Evolutionary conservation across 64 coral and sea anemone genomes (phyloP).

Genomic region (Montipora foliosa): DNA sequence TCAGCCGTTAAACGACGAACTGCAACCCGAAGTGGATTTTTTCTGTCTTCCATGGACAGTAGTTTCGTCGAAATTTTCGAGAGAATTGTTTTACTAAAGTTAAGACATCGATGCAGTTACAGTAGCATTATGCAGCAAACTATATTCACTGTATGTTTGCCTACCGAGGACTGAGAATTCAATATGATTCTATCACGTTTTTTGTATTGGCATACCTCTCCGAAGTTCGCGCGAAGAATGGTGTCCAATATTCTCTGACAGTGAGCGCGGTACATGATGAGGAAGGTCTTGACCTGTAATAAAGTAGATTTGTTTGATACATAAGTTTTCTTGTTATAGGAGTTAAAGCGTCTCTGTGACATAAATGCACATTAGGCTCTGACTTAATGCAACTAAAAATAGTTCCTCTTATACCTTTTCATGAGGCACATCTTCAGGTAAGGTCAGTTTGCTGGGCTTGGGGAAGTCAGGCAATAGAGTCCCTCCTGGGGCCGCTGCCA

Average conservation of each 20-base stretch:
- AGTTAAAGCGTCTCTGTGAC: neutral
- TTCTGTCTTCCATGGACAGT: too few relatives aligned
- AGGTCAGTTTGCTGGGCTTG: slow-evolving; percentile 68
- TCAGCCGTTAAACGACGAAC: too few relatives aligned
- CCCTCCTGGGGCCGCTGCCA: slow-evolving; percentile 87
- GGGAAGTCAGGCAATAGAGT: slow-evolving; percentile 93
- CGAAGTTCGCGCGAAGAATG: slow-evolving; percentile 95
- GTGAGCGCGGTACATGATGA: slow-evolving; percentile 99
- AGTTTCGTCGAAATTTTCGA: too few relatives aligned
- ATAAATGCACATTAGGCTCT: neutral
- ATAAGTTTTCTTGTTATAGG: neutral
- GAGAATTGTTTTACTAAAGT: too few relatives aligned
- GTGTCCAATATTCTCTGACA: slow-evolving; percentile 96
- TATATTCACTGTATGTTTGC: too few relatives aligned
- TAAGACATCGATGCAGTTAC: too few relatives aligned
- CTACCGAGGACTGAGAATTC: too few relatives aligned
- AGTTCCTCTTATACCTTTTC: slow-evolving; percentile 70
- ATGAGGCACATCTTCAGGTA: slow-evolving; percentile 81
- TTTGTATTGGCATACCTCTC: slow-evolving; percentile 72
- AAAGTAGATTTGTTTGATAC: slow-evolving; percentile 2
- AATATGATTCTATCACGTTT: neutral
- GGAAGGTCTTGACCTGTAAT: slow-evolving; percentile 93
- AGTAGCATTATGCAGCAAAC: too few relatives aligned
- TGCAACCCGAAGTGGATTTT: too few relatives aligned
- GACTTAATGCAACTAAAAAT: too few relatives aligned